Evolutionary conservation across 2,113 vertebrate species (phyloP), one percentile per base, ranked within the genome.

Genomic region (Clarias gariepinus): DNA sequence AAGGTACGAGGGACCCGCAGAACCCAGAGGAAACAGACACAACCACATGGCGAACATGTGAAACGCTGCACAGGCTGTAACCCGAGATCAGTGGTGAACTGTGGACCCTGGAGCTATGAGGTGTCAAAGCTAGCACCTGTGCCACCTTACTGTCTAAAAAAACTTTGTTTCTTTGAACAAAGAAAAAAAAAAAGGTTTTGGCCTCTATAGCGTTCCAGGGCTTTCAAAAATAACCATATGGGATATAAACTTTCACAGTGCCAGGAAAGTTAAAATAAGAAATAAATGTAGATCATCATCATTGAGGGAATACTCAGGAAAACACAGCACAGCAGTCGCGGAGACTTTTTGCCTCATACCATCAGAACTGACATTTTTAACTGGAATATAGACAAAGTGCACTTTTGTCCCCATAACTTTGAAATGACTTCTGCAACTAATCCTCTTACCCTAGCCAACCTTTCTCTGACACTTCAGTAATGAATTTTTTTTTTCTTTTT

Each of bases 341-440:
- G 58, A 79, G 41, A 52, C 11, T 10, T 47, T 23, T 13, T 33
- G 23, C n/a, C 19, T 81, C 12, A 16, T 61, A 23, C 19, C 11
- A 41, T 36, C 18, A 16, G 18, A n/a, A 53, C 25, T 25, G 25
- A 25, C 36, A 74, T 74, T 78, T 77, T 16, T 28, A 78, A 57
- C 77, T 60, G 77, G 19, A 60, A 80, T 60, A 60, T 60, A 63
- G 57, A 84, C 61, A 63, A 53, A 21, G 16, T 81, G 68, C 87
- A 86, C 76, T 84, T 73, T 84, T 86, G 64, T 41, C 85, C 64
- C 28, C 30, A 23, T 91, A 81, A 91, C 88, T 90, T 89, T 89
- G 87, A 87, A 87, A 89, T 85, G 85, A 90, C 88, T 89, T 87
- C 69, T 81, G 78, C 80, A 87, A 87, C 69, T 88, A 77, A 84